Evolutionary conservation across 2,113 vertebrate genomes (phyloP).

Genomic region (Catharus fuscescens): DNA sequence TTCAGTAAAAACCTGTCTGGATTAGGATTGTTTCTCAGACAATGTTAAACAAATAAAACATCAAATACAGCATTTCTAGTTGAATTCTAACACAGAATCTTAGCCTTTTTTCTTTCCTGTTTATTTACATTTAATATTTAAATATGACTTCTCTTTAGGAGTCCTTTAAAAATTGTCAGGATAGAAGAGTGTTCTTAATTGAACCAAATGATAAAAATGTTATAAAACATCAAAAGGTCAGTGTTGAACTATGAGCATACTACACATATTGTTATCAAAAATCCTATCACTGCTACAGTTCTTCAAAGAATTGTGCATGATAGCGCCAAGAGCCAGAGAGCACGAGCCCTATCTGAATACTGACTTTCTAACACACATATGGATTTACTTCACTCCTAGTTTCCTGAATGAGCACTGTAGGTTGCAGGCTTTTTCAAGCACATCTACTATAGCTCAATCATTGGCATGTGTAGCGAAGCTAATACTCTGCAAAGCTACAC

Average conservation of each 20-base stretch:
- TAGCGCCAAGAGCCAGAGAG: slow-evolving; percentile 62
- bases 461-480: slow-evolving; percentile 72
- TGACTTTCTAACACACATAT: slow-evolving; percentile 72
- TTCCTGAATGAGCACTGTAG: slow-evolving; percentile 76
- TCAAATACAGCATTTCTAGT: background rate
- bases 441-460: slow-evolving; percentile 65
- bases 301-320: slow-evolving; percentile 69
- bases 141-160: background rate
- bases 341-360: slow-evolving; percentile 42
- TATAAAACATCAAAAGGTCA: background rate
- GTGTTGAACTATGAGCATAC: background rate
- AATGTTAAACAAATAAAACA: background rate
- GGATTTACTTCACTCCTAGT: slow-evolving; percentile 77
- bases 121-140: background rate
- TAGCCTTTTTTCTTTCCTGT: background rate
- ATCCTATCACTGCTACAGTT: slow-evolving; percentile 47
- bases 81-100: background rate
- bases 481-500: slow-evolving; percentile 73
- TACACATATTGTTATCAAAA: slow-evolving; percentile 28
- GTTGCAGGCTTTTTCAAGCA: slow-evolving; percentile 64
- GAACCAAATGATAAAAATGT: background rate
- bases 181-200: background rate
- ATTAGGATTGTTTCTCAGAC: background rate
- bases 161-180: background rate
- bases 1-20: background rate